Base-by-base conservation (phyloP, 2,888 invertebrate species). In the Buathra laborator region DNA sequence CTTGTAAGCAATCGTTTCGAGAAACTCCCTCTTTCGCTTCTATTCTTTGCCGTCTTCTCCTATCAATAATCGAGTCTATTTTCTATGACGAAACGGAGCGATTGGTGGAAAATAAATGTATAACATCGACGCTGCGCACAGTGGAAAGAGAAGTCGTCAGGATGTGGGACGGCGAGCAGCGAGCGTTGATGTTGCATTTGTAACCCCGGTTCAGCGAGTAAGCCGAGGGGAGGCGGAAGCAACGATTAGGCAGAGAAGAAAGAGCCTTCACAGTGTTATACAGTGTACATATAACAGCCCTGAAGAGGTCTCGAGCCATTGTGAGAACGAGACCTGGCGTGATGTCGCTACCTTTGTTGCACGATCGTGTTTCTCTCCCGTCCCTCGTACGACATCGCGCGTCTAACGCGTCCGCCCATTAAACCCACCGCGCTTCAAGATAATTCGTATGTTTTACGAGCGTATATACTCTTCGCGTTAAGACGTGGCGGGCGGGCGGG, bases 301-400 rank as follows among this genome's bases (percentile, higher is more conserved):
- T 59, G 82, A 53, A 46, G 76, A 48, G 77, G 9, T 78, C 77
- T 77, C 66, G 89, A 29, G 14, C 90, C 88, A 92, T 93, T 92
- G 92, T 92, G 87, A 87, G 90, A 88, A 81, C 88, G 83, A 48
- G 88, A 90, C 87, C 90, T 91, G 90, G 90, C 91, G 92, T 91
- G 92, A 92, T 92, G 89, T 93, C 94, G 75, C 95, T 95, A 90
- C 96, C 95, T 91, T 96, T 96, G 94, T 96, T 24, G 96, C 72
- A 85, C 71, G 82, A 72, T 82, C 48, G 71, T 44, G 29, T 62
- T 62, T 32, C 66, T 66, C 64, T 37, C 10, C 71, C 68, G 10
- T 46, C 32, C 46, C 82, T 84, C 96, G 95, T 74, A 97, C 96
- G 82, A 95, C 95, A 87, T 95, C 84, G 81, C 64, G 94, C 70